A percentile compares a stretch with the other conserved stretches of the same genome.
Conservation (phyloP, 2,797 vertebrate genomes). For the Semotilus atromaculatus region DNA sequence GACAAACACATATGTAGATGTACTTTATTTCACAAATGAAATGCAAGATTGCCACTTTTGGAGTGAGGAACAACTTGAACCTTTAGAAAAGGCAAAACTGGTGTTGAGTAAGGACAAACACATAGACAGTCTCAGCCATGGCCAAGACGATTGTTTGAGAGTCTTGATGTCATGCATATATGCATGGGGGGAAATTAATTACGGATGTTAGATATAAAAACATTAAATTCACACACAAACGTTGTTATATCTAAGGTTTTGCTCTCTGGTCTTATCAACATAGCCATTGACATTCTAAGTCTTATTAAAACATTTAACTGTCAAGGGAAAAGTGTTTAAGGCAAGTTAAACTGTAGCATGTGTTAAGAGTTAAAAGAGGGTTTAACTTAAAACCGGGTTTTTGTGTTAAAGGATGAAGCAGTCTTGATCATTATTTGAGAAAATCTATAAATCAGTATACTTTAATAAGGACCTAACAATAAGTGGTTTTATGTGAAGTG, state of each 20-base stretch:
- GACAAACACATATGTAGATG: conserved; percentile 62
- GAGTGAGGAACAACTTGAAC: conserved; percentile 19
- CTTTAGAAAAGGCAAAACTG: conserved; percentile 66
- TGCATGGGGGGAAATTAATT: conserved; percentile 2
- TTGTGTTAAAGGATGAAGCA: not conserved
- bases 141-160: conserved; percentile 33
- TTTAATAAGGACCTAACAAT: not conserved
- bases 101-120: conserved; percentile 40
- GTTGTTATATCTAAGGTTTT: conserved; percentile 9
- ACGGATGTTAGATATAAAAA: conserved; percentile 16
- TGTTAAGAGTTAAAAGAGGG: not conserved
- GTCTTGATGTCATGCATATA: conserved; percentile 17
- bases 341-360: not conserved
- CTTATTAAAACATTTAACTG: not conserved
- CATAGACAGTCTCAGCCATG: conserved; percentile 18
- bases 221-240: conserved; percentile 11
- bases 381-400: not conserved
- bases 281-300: not conserved
- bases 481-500: not conserved
- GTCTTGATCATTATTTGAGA: not conserved
- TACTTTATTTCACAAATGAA: conserved; percentile 75
- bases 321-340: conserved; percentile 27
- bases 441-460: not conserved
- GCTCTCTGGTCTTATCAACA: conserved; percentile 17
- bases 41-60: conserved; percentile 50